These are phyloP conservation scores for Ectropis crepuscularia DNA, from an alignment of 2,888 invertebrate species.

Conservation along the genomic window DNA sequence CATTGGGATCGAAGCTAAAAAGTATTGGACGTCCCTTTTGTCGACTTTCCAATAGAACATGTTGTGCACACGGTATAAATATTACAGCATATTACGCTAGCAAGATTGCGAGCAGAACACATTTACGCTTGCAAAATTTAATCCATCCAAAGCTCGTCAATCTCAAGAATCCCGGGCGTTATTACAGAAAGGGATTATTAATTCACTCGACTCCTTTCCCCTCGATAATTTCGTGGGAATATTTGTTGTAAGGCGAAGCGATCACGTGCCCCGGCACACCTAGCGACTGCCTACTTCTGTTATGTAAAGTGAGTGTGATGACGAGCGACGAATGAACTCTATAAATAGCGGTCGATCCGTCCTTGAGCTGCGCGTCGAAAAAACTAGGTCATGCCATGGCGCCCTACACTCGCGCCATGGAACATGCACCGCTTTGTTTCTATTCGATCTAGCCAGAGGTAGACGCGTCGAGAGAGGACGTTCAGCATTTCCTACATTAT, in stretches of 20 bases:
- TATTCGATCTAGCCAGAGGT: slow-evolving; percentile 40
- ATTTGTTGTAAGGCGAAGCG: slow-evolving; percentile 44
- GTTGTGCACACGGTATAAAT: too few species aligned
- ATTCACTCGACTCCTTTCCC: slow-evolving; percentile 56
- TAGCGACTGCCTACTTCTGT: slow-evolving; percentile 69
- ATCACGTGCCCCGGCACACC: slow-evolving; percentile 68
- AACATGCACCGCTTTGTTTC: slow-evolving; percentile 43
- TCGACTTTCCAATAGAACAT: too few species aligned
- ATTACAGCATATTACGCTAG: too few species aligned
- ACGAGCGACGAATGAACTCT: slow-evolving; percentile 78
- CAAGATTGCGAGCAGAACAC: too few species aligned
- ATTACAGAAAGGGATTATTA: slow-evolving; percentile 64
- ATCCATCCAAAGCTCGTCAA: slow-evolving; percentile 29
- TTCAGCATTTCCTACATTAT: slow-evolving; percentile 55
- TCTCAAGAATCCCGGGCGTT: slow-evolving; percentile 52
- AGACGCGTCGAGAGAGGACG: slow-evolving; percentile 47
- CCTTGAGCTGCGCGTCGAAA: slow-evolving; percentile 79
- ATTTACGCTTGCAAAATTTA: slow-evolving; percentile 9
- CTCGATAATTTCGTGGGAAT: slow-evolving; percentile 67
- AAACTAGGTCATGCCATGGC: slow-evolving; percentile 74
- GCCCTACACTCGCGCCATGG: slow-evolving; percentile 54
- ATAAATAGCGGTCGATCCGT: slow-evolving; percentile 83
- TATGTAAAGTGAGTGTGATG: slow-evolving; percentile 78
- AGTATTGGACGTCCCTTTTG: too few species aligned
- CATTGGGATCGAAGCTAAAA: too few species aligned